phyloP scores from a whole-genome alignment of 2,113 vertebrate genomes.

The Hucho hucho region DNA sequence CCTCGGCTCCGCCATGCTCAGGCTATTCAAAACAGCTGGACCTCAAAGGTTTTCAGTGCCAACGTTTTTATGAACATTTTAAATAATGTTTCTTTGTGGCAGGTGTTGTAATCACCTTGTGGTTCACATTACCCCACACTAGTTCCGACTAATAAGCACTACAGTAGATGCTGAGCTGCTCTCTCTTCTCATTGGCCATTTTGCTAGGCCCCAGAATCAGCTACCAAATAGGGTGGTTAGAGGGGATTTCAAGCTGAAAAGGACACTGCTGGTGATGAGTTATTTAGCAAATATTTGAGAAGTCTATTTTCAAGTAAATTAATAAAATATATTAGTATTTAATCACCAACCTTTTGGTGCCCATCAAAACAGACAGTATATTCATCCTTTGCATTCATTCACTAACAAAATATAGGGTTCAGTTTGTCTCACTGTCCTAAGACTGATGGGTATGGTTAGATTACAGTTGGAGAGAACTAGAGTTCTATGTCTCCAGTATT shows the following conservation, averaged over 20 bases:
- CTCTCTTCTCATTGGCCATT: neutral
- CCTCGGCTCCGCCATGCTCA: slow-evolving; percentile 44
- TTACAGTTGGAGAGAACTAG: neutral
- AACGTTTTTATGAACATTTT: slow-evolving; percentile 69
- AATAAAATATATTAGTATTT: too few relatives aligned
- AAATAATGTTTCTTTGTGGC: slow-evolving; percentile 62
- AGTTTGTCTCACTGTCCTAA: neutral
- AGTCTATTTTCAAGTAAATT: too few relatives aligned
- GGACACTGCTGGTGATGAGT: neutral
- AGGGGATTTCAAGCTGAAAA: too few relatives aligned
- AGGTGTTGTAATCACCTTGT: slow-evolving; percentile 63
- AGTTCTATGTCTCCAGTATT: slow-evolving; percentile 13
- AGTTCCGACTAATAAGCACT: slow-evolving; percentile 36
- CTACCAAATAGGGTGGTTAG: slow-evolving; percentile 41
- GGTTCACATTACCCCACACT: slow-evolving; percentile 63
- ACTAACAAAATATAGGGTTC: neutral
- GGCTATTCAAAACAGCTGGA: slow-evolving; percentile 71
- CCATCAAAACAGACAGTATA: neutral
- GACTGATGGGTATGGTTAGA: neutral
- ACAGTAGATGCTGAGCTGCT: slow-evolving; percentile 30
- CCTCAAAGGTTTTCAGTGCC: slow-evolving; percentile 53
- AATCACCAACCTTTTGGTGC: neutral
- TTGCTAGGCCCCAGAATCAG: neutral
- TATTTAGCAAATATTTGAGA: neutral
- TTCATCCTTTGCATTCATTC: neutral